A percentile compares a stretch with the other conserved stretches of the same genome.
Evolutionary conservation across 1,140 invertebrate species (phyloP).

Genomic region (Heterodera schachtii): DNA sequence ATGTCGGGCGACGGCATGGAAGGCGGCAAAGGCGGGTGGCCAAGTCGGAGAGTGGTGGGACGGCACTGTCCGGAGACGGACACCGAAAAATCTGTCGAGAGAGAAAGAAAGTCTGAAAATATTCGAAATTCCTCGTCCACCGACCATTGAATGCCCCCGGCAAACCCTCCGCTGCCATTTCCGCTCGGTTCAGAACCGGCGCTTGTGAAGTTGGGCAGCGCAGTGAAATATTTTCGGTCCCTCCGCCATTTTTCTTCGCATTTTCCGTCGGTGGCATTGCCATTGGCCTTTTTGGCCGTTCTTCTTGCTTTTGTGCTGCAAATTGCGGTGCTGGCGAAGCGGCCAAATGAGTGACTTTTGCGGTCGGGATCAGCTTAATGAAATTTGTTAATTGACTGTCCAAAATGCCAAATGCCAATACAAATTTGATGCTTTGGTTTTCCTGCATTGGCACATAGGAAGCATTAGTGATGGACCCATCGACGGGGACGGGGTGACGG

Average conservation of each 20-base stretch:
- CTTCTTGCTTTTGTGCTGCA: neutral
- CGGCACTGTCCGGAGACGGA: neutral
- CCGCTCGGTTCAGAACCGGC: neutral
- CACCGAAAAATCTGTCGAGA: neutral
- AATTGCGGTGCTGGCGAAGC: neutral
- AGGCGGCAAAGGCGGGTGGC: neutral
- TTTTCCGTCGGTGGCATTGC: neutral
- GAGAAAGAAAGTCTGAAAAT: neutral
- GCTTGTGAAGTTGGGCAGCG: constrained; percentile 1
- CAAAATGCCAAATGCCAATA: neutral
- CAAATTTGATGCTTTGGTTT: neutral
- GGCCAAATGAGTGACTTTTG: neutral
- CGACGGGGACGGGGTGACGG: constrained; percentile 4
- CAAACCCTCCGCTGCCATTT: neutral
- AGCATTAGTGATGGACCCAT: constrained; percentile 17
- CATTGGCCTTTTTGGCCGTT: neutral
- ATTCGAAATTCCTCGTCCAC: neutral
- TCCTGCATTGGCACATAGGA: constrained; percentile 26
- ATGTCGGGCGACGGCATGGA: neutral
- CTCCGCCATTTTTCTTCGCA: too few relatives aligned
- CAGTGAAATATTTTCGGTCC: too few relatives aligned
- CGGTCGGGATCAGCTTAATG: neutral
- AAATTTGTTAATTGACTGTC: too few relatives aligned
- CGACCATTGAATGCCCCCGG: neutral
- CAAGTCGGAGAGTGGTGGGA: neutral